These are phyloP conservation scores for Leptinotarsa texana DNA, from an alignment of 1,140 invertebrate species.

Conservation along the genomic window DNA sequence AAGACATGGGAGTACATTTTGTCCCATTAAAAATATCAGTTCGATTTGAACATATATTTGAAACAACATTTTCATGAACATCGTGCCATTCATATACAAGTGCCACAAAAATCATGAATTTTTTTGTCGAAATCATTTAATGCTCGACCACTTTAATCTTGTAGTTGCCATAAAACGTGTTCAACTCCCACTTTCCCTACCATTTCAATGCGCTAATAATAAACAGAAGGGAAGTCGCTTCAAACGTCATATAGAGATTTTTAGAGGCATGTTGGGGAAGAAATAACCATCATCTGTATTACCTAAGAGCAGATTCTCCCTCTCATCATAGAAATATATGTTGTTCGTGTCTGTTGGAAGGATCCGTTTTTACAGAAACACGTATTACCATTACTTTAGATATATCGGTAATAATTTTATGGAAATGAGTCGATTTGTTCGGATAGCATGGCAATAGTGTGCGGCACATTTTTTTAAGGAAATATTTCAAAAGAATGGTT, in stretches of 20 bases:
- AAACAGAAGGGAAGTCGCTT: slow-evolving; percentile 11
- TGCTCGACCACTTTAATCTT: too few relatives aligned
- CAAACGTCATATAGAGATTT: neutral
- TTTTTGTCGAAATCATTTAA: too few relatives aligned
- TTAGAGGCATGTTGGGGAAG: slow-evolving; percentile 12
- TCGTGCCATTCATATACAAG: too few relatives aligned
- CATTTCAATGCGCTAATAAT: neutral
- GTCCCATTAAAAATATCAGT: too few relatives aligned
- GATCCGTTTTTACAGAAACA: neutral
- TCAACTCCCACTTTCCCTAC: neutral
- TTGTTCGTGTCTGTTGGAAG: neutral
- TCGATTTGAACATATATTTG: too few relatives aligned
- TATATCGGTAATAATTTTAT: neutral
- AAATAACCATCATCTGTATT: slow-evolving; percentile 20
- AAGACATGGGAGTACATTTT: too few relatives aligned
- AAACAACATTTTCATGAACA: too few relatives aligned
- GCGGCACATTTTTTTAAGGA: neutral
- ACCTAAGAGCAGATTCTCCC: slow-evolving; percentile 14
- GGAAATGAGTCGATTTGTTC: neutral
- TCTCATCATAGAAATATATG: neutral
- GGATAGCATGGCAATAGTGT: neutral
- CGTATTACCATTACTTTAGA: neutral
- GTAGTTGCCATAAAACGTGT: too few relatives aligned
- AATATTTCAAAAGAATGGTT: neutral
- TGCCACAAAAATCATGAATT: too few relatives aligned